A percentile compares a stretch with the other conserved stretches of the same genome.
phyloP scores from a whole-genome alignment of 1,140 invertebrate species.

The Euschistus heros region DNA sequence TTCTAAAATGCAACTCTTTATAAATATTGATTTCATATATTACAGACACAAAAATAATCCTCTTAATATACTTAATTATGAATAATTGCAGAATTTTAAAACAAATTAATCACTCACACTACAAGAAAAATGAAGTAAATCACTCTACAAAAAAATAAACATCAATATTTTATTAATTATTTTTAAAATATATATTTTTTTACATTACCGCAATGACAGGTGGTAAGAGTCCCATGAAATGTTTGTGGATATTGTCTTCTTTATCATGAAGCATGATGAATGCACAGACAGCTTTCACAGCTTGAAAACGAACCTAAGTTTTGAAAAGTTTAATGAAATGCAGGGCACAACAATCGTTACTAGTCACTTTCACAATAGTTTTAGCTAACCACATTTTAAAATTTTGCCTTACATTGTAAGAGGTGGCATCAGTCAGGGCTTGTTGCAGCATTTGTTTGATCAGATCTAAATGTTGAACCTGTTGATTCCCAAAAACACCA shows the following conservation, averaged over 20 bases:
- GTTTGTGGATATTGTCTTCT: slow-evolving; percentile 73
- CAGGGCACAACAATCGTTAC: background rate
- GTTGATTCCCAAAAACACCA: slow-evolving; percentile 92
- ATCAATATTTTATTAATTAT: background rate
- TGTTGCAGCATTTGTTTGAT: slow-evolving; percentile 91
- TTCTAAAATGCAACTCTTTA: too few relatives aligned
- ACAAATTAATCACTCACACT: too few relatives aligned
- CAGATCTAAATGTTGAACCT: slow-evolving; percentile 77
- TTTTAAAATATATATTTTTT: too few relatives aligned
- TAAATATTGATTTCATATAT: too few relatives aligned
- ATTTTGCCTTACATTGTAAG: slow-evolving; percentile 45
- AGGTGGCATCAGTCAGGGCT: slow-evolving; percentile 56
- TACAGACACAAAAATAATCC: too few relatives aligned
- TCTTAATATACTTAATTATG: too few relatives aligned
- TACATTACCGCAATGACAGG: slow-evolving; percentile 53
- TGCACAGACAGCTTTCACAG: slow-evolving; percentile 71
- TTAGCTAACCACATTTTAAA: slow-evolving; percentile 19
- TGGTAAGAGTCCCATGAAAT: slow-evolving; percentile 75
- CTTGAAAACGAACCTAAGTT: slow-evolving; percentile 58
- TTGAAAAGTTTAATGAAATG: background rate
- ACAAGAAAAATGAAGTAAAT: too few relatives aligned
- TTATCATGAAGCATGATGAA: slow-evolving; percentile 89
- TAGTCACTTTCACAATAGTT: background rate
- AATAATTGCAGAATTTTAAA: too few relatives aligned
- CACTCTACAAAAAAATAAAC: too few relatives aligned